phyloP scores from a whole-genome alignment of 2,888 invertebrate species.

The Rhopalosiphum nymphaeae region DNA sequence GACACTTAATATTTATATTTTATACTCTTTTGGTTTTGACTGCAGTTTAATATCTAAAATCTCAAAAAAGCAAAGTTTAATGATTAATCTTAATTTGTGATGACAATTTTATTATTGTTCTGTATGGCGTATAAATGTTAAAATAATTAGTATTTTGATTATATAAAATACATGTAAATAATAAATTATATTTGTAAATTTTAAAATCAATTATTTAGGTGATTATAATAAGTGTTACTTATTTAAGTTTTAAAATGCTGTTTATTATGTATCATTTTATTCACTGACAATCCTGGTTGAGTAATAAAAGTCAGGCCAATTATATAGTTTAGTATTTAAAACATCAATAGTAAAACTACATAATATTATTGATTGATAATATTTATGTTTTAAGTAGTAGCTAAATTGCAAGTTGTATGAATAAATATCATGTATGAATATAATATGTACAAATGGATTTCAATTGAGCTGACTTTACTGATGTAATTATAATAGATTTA shows the following conservation, averaged over 20 bases:
- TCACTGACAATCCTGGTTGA: constrained; percentile 48
- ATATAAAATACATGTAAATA: constrained; percentile 12
- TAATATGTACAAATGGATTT: neutral
- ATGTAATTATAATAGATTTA: neutral
- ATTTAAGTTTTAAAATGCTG: constrained; percentile 35
- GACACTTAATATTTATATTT: neutral
- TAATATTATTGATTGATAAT: neutral
- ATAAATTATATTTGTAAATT: constrained; percentile 13
- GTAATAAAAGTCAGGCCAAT: constrained; percentile 49
- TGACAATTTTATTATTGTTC: neutral
- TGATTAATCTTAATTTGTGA: constrained; percentile 26
- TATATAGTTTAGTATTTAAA: constrained; percentile 30
- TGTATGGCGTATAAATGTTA: neutral
- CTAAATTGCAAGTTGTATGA: neutral
- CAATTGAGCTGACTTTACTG: neutral
- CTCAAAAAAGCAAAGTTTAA: neutral
- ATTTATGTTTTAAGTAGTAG: neutral
- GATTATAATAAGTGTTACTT: neutral
- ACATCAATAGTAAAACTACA: neutral
- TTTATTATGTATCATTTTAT: constrained; percentile 24
- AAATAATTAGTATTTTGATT: neutral
- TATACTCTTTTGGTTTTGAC: neutral
- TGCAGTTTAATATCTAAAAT: neutral
- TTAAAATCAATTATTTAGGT: constrained; percentile 33
- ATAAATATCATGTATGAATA: neutral